Evolutionary conservation across 2,797 vertebrate genomes (phyloP), one percentile per base, ranked within the genome.

Genomic region (Bradypodion pumilum): DNA sequence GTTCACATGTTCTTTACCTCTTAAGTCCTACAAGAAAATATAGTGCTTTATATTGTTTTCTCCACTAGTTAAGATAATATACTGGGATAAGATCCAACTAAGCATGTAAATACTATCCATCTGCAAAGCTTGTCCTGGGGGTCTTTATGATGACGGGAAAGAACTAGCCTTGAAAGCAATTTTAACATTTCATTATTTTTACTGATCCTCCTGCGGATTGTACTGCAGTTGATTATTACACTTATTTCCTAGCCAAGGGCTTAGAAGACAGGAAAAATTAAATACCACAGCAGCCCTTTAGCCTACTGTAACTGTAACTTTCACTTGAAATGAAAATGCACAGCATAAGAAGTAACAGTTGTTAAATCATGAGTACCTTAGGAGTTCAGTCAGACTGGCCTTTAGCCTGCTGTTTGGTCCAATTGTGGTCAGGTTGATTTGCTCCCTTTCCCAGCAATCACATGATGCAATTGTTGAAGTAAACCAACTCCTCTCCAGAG

Each of bases 11-110:
- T 79, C n/a, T 82, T 79, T 62, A 78, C 3, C 23, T 25, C 37
- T 79, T 83, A 74, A 69, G 69, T 49, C 60, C 19, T 19, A 1
- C 13, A 4, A 42, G 68, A 86, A 63, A 59, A 78, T 82, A 56
- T n/a, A 59, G 80, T 32, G 76, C 65, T 78, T 78, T 72, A 77
- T 63, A 73, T 63, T 35, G 13, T 56, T 81, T 73, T 72, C 76
- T 65, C 29, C 9, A 73, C 44, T 78, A 73, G 74, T 66, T 73
- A 73, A 65, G 29, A 75, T 19, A 78, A 78, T 73, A 44, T 2
- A 59, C 29, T 29, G 37, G 75, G 68, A 66, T 77, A 42, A 81
- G 63, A 77, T 81, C 32, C 56, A 56, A 60, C 44, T 27, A 74
- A 32, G 35, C 73, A n/a, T 75, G 40, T 66, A 66, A 65, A 79